A percentile compares a stretch with the other conserved stretches of the same genome.
These are phyloP conservation scores for Larimichthys polyactis DNA, from an alignment of 2,113 vertebrate genomes.

Conservation along the genomic window DNA sequence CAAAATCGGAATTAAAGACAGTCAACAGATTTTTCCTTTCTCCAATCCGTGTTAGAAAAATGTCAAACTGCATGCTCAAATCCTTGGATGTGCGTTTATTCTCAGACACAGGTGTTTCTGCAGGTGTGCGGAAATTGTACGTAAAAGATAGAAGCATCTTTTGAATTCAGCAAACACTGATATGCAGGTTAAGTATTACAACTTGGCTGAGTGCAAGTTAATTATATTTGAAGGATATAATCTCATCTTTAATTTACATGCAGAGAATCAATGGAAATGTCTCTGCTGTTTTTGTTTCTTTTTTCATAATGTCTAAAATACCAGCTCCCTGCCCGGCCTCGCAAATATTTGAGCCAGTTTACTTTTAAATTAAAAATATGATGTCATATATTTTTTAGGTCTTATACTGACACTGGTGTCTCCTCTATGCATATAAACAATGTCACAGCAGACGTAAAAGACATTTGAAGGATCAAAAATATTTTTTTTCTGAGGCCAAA, in stretches of 20 bases:
- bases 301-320: background rate
- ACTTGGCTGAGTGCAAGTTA: background rate
- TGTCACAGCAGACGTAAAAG: slow-evolving; percentile 18
- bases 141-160: background rate
- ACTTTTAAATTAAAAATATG: background rate
- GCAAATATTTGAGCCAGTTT: background rate
- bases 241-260: background rate
- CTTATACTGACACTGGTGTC: background rate
- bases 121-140: background rate
- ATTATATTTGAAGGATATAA: background rate
- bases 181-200: background rate
- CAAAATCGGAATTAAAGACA: slow-evolving; percentile 1
- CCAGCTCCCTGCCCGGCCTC: background rate
- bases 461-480: slow-evolving; percentile 19
- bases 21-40: background rate
- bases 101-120: slow-evolving; percentile 1
- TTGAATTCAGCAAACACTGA: background rate
- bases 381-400: background rate
- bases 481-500: slow-evolving; percentile 29
- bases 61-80: background rate
- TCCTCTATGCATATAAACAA: background rate
- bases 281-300: background rate
- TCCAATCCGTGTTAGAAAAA: background rate
- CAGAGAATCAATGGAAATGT: background rate
- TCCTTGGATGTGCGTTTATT: background rate